phyloP scores from a whole-genome alignment of 2,888 invertebrate genomes.

The Chymomyza amoena region DNA sequence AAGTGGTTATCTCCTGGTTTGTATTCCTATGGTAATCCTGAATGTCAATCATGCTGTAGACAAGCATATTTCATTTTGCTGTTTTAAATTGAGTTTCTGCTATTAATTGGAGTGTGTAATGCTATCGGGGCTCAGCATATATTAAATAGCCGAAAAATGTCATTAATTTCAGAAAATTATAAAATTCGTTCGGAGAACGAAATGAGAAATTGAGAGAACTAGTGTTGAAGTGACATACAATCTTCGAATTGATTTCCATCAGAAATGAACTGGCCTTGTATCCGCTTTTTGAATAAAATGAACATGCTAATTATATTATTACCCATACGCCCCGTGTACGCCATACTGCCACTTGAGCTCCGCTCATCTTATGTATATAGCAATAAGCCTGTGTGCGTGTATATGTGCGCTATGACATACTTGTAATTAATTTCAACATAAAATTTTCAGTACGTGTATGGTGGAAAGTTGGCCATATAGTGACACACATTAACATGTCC shows the following conservation, averaged over 20 bases:
- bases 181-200: not conserved
- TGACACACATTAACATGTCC: slow-evolving; percentile 60
- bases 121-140: not conserved
- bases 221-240: not conserved
- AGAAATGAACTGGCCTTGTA: slow-evolving; percentile 26
- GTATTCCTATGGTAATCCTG: too few relatives aligned
- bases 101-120: not conserved
- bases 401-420: not conserved
- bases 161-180: not conserved
- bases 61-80: not conserved
- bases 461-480: not conserved
- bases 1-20: too few relatives aligned
- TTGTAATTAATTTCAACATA: slow-evolving; percentile 5
- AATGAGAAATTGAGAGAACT: not conserved
- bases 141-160: not conserved
- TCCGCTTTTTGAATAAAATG: slow-evolving; percentile 53
- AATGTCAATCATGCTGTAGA: too few relatives aligned
- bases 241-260: too few relatives aligned
- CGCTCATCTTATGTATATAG: not conserved
- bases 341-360: not conserved
- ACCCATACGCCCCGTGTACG: slow-evolving; percentile 58
- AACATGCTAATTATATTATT: slow-evolving; percentile 69
- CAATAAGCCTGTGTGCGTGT: too few relatives aligned
- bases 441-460: slow-evolving; percentile 22
- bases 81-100: not conserved